Base-by-base conservation (phyloP, 2,113 vertebrate genomes). In the Hypocryptadius cinnamomeus region DNA sequence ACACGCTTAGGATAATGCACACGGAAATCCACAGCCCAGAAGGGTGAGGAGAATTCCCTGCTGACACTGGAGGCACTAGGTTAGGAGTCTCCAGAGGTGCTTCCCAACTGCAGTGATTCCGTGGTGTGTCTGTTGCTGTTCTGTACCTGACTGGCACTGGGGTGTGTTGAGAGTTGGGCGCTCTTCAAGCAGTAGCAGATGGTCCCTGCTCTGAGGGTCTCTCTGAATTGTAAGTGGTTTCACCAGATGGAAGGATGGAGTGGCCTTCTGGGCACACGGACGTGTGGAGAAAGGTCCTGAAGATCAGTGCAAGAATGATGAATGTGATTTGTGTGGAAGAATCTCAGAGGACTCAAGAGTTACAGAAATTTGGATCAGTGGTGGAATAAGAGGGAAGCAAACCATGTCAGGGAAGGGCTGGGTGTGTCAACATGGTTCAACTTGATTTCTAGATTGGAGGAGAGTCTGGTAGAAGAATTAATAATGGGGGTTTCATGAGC, bases 1-100 rank as follows among this genome's bases (percentile, higher is more conserved):
- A 45, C 18, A 4, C 0, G 2, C 3, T 1, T 64, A 2, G 6
- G 15, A 14, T 57, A 40, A 57, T 40, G 40, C 31, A 19, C 35
- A 19, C 9, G 8, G 8, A n/a, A 40, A 31, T 31, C 50, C 28
- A 11, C 54, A 44, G 60, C 69, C 60, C 66, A n/a, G 68, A 44
- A 21, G 7, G 30, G 37, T 8, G 3, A 8, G 64, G 37, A 48
- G 25, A 45, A 44, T 8, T 57, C 50, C 4, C 25, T 73, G 50
- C 31, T 48, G 65, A 16, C 6, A 28, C 53, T 56, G n/a, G 40
- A 61, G 40, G 15, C 11, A 6, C 25, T 30, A 4, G 39, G 15
- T n/a, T 4, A 4, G 51, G 35, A 80, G 21, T 53, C 8, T 87
- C n/a, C 65, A 53, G 70, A 42, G 25, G 17, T 48, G 17, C 59